phyloP scores from a whole-genome alignment of 92 coral and sea anemone species.

The Phenganax subtilis region DNA sequence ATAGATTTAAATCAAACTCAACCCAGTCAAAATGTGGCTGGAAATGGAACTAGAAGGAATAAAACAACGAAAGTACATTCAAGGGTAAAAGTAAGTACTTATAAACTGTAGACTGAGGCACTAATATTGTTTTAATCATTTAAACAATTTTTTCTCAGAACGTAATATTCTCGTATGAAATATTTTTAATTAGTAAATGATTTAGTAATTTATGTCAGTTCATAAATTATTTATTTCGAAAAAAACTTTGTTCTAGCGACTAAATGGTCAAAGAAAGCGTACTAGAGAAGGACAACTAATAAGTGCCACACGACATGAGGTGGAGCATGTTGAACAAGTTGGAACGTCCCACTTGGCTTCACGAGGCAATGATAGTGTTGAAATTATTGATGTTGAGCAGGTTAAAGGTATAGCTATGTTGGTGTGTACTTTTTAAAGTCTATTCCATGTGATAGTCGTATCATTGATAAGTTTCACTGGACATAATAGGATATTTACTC shows the following conservation, averaged over 20 bases:
- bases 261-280: constrained; percentile 17
- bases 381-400: constrained; percentile 37
- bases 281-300: constrained; percentile 19
- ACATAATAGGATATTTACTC: too few relatives aligned
- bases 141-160: not conserved
- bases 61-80: constrained; percentile 4
- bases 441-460: not conserved
- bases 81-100: constrained; percentile 23
- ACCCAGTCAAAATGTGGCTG: not conserved
- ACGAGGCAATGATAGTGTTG: not conserved
- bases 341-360: constrained; percentile 8
- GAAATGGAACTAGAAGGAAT: not conserved
- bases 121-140: not conserved
- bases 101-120: not conserved
- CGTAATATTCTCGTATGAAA: not conserved
- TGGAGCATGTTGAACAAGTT: not conserved
- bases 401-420: constrained; percentile 16
- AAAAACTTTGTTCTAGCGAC: constrained; percentile 4
- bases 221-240: not conserved
- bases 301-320: not conserved
- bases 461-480: too few relatives aligned
- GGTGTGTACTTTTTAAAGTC: not conserved
- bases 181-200: not conserved
- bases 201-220: not conserved
- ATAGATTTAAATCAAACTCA: constrained; percentile 14